A percentile compares a stretch with the other conserved stretches of the same genome.
Conservation (phyloP, 2,888 invertebrate genomes). For the Papilio protenor region DNA sequence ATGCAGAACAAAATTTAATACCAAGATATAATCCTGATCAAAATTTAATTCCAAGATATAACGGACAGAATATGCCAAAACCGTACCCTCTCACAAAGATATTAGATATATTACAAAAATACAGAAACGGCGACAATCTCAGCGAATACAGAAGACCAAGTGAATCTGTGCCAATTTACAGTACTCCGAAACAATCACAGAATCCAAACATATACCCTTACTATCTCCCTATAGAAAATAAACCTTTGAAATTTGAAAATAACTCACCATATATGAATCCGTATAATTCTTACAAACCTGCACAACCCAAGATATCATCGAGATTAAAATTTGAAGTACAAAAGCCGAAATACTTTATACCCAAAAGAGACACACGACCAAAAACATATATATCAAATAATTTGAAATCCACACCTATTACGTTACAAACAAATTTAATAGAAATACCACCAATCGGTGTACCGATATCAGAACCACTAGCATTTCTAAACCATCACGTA, state of each 20-base stretch:
- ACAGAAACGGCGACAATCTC: constrained; percentile 42
- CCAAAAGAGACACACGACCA: constrained; percentile 1
- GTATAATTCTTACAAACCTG: constrained; percentile 14
- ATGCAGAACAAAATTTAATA: not conserved
- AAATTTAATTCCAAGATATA: constrained; percentile 13
- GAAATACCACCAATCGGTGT: constrained; percentile 69
- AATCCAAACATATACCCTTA: constrained; percentile 4
- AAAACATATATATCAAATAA: constrained; percentile 31
- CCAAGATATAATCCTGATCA: constrained; percentile 4
- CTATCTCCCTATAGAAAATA: constrained; percentile 15
- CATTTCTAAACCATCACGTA: constrained; percentile 65
- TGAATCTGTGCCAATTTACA: not conserved
- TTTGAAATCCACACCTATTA: constrained; percentile 53
- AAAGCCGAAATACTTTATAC: constrained; percentile 49
- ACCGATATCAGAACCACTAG: constrained; percentile 58
- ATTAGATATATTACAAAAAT: constrained; percentile 39
- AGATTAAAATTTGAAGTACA: constrained; percentile 47
- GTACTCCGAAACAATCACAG: not conserved
- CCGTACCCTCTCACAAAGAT: constrained; percentile 29
- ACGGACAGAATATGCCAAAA: constrained; percentile 21
- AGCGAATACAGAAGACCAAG: constrained; percentile 43
- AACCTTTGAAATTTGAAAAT: not conserved
- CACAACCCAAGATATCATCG: not conserved
- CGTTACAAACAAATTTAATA: constrained; percentile 70
- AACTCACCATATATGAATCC: constrained; percentile 22